These are phyloP conservation scores for Melanotaenia nigrans DNA, from an alignment of 2,797 vertebrate genomes.

Conservation along the genomic window DNA sequence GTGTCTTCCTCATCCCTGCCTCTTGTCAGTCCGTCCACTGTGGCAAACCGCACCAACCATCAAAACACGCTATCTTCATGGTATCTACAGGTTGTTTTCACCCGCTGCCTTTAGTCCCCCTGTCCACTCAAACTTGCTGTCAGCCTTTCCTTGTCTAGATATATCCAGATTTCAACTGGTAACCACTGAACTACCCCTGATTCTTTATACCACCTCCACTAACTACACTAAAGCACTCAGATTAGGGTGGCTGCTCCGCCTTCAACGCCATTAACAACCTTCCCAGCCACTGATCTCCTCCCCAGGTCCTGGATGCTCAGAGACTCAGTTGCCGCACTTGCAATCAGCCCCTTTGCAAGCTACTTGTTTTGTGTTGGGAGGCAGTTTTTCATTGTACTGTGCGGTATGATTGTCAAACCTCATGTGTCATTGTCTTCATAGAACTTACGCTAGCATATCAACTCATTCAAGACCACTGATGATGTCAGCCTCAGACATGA, in stretches of 20 bases:
- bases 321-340: slow-evolving; percentile 73
- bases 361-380: slow-evolving; percentile 63
- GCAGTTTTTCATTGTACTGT: slow-evolving; percentile 63
- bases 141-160: slow-evolving; percentile 47
- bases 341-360: slow-evolving; percentile 69
- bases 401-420: slow-evolving; percentile 68
- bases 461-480: slow-evolving; percentile 82
- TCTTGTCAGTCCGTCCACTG: slow-evolving; percentile 47
- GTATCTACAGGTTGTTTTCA: slow-evolving; percentile 69
- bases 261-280: slow-evolving; percentile 42
- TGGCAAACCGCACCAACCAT: slow-evolving; percentile 57
- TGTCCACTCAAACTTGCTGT: slow-evolving; percentile 37
- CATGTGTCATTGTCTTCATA: slow-evolving; percentile 72
- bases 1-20: slow-evolving; percentile 63
- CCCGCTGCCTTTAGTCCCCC: slow-evolving; percentile 50
- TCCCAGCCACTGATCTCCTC: slow-evolving; percentile 28
- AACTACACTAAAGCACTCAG: slow-evolving; percentile 87
- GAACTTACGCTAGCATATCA: slow-evolving; percentile 63
- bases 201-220: slow-evolving; percentile 74
- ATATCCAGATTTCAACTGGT: slow-evolving; percentile 47
- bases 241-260: slow-evolving; percentile 65
- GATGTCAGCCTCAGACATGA: slow-evolving; percentile 73
- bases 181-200: slow-evolving; percentile 56
- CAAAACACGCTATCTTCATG: slow-evolving; percentile 62
- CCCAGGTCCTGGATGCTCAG: slow-evolving; percentile 73